These are phyloP conservation scores for Eurytoma californica DNA, from an alignment of 2,888 invertebrate species.

Conservation along the genomic window DNA sequence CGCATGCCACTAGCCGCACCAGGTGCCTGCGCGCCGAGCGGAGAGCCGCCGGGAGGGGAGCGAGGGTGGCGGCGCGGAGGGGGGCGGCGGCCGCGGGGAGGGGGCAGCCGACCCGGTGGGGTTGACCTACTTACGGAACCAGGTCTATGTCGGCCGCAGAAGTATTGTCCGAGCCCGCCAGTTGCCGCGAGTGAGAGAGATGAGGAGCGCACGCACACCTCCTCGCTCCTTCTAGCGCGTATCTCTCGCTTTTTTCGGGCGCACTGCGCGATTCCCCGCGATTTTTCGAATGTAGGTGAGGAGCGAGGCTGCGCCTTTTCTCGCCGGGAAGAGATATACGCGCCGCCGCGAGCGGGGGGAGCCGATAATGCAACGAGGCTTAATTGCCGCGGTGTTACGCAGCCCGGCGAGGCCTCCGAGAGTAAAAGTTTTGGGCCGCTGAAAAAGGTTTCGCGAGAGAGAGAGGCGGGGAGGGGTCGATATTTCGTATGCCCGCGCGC, in stretches of 20 bases:
- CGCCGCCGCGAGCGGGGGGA: no score
- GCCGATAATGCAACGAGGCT: neutral
- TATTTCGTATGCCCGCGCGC: no score
- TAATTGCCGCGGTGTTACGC: conserved; percentile 1
- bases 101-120: conserved; percentile 63
- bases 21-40: conserved; percentile 39
- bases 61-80: conserved; percentile 25
- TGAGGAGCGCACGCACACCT: neutral
- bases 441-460: neutral
- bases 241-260: neutral
- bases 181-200: neutral
- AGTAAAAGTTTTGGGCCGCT: neutral
- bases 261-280: neutral
- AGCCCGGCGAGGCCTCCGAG: neutral
- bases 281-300: neutral
- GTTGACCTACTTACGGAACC: conserved; percentile 95
- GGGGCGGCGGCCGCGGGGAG: conserved; percentile 21
- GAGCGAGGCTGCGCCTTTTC: neutral
- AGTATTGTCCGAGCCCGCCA: conserved; percentile 71
- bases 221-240: no score
- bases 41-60: conserved; percentile 16
- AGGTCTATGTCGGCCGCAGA: conserved; percentile 86
- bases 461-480: no score
- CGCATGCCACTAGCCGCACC: conserved; percentile 51
- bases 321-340: no score